Percentiles rank a stretch among this genome's conserved stretches.
Conservation (phyloP, 2,888 invertebrate genomes). For the Eucriotettix oculatus region DNA sequence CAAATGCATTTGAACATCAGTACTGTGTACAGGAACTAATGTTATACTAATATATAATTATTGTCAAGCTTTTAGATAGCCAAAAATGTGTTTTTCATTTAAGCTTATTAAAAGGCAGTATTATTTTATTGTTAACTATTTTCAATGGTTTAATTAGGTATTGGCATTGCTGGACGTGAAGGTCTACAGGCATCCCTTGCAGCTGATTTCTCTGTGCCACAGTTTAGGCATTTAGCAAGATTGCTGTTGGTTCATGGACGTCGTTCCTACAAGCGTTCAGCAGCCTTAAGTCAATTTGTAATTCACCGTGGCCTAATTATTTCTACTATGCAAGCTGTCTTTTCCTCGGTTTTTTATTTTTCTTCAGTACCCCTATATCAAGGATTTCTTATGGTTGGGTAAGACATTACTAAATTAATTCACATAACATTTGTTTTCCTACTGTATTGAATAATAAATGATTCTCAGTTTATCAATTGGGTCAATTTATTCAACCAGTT, state of each 20-base stretch:
- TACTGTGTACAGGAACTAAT: too few relatives aligned
- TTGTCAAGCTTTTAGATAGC: too few relatives aligned
- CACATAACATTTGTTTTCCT: too few relatives aligned
- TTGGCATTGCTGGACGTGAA: constrained; percentile 82
- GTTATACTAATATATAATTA: too few relatives aligned
- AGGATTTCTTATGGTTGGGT: constrained; percentile 97
- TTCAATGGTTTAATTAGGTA: constrained; percentile 31
- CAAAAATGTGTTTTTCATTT: background rate
- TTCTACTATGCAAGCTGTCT: constrained; percentile 96
- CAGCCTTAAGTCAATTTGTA: constrained; percentile 95
- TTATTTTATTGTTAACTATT: too few relatives aligned
- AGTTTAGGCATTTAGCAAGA: constrained; percentile 70
- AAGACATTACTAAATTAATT: constrained; percentile 18
- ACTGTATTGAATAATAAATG: too few relatives aligned
- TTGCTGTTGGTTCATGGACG: constrained; percentile 84
- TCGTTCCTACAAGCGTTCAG: constrained; percentile 84
- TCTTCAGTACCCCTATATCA: constrained; percentile 96
- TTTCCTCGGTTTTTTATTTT: constrained; percentile 97
- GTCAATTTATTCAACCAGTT: too few relatives aligned
- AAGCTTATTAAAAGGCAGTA: background rate
- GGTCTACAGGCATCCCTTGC: constrained; percentile 86
- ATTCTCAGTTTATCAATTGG: too few relatives aligned
- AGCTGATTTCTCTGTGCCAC: constrained; percentile 91
- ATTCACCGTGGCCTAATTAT: constrained; percentile 97
- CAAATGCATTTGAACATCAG: too few relatives aligned